phyloP scores from a whole-genome alignment of 2,113 vertebrate genomes.

The Nannospalax galili region DNA sequence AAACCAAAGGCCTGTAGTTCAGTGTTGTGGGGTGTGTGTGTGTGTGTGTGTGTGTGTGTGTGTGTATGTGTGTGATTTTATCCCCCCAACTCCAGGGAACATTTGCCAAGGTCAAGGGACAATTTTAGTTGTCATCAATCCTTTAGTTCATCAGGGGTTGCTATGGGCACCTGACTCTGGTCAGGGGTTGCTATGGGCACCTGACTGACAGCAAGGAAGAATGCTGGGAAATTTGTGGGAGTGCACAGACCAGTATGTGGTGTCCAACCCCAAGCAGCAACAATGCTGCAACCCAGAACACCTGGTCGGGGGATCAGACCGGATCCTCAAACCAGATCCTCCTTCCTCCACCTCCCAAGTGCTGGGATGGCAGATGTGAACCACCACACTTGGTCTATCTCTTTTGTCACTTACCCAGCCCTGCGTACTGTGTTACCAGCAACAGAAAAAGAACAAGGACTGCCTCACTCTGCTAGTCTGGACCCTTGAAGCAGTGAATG shows the following conservation, averaged over 20 bases:
- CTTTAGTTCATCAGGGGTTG: neutral
- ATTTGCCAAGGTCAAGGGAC: neutral
- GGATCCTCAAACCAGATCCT: neutral
- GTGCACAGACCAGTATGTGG: neutral
- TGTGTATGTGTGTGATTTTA: neutral
- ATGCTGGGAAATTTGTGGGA: neutral
- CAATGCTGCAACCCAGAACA: neutral
- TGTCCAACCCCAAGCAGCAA: too few relatives aligned
- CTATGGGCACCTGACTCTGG: neutral
- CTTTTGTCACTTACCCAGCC: too few relatives aligned
- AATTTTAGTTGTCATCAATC: neutral
- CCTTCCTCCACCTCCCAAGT: neutral
- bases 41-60: too few relatives aligned
- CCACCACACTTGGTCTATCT: too few relatives aligned
- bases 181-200: neutral
- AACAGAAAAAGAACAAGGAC: neutral
- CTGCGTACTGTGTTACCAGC: neutral
- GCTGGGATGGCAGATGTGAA: neutral
- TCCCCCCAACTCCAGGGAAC: neutral
- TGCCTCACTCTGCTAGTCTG: neutral
- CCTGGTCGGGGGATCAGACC: neutral
- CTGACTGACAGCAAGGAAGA: neutral
- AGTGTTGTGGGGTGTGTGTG: too few relatives aligned
- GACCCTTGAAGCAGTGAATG: neutral
- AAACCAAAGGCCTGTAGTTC: neutral